Base-by-base conservation (phyloP, 2,888 invertebrate genomes). In the Mesochorus sp. region DNA sequence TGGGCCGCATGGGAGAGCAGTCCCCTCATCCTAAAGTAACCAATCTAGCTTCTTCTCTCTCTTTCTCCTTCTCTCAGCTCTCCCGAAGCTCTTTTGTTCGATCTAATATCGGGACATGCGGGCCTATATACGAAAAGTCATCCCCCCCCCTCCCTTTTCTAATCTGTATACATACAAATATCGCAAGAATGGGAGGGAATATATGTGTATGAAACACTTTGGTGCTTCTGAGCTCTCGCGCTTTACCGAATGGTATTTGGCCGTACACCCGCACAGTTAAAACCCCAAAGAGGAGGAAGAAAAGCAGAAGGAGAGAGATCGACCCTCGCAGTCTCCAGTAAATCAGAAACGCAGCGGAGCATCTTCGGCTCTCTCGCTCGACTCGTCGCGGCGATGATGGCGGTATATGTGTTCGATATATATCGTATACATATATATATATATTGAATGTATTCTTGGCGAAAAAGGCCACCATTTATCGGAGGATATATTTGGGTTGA, bases 271-370 rank as follows among this genome's bases (percentile, higher is more conserved):
- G 81, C 75, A 78, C 55, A 74, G 44, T 19, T n/a, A 67, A 47
- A 34, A 67, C 81, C 79, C 71, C 74, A 62, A 77, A 71, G 80
- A 72, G 77, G 28, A 31, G 37, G 26, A 21, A 21, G 19, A 28
- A 14, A 37, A 37, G 37, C 53, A 53, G 24, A 42, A 8, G 59
- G 26, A 70, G 37, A 64, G 51, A 37, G 37, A 61, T 31, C 49
- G 66, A 76, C 73, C 73, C 73, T 76, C 66, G 67, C 57, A 47
- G 55, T 67, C 70, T 85, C 81, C 83, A 80, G 81, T 88, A 88
- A 88, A 88, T 88, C 88, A 88, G 86, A 86, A 85, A 82, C 80
- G 86, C 88, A 88, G 85, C 88, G 82, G 83, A 88, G 88, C 88
- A 82, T 88, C 86, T 82, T 86, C 83, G 79, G 80, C 81, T 62